phyloP scores from a whole-genome alignment of 2,797 vertebrate species.

The Bryconaethiops microstoma region DNA sequence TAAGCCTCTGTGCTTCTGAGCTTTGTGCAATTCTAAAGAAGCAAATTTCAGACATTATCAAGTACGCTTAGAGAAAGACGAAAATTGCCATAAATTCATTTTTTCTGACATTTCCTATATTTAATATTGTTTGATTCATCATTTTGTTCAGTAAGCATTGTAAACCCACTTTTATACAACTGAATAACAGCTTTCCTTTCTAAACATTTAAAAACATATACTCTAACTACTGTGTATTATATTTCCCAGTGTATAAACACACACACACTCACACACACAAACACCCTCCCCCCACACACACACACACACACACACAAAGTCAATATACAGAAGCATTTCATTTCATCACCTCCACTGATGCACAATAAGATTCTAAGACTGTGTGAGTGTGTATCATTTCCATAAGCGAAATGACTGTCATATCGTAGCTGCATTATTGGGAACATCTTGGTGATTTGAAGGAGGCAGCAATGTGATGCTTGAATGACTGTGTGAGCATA shows the following conservation, averaged over 20 bases:
- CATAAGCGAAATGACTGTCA: slow-evolving; percentile 18
- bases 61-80: too few relatives aligned
- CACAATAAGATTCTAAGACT: background rate
- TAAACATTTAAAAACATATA: background rate
- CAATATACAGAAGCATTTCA: slow-evolving; percentile 11
- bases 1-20: too few relatives aligned
- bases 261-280: too few relatives aligned
- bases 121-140: background rate
- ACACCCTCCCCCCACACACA: background rate
- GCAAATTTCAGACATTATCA: too few relatives aligned
- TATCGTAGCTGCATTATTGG: background rate
- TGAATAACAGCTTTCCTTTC: background rate
- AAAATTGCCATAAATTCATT: too few relatives aligned
- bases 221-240: background rate
- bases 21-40: too few relatives aligned
- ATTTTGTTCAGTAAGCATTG: background rate
- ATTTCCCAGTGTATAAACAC: background rate
- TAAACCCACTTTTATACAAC: background rate
- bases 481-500: background rate
- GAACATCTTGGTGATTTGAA: slow-evolving; percentile 9
- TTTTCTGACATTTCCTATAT: too few relatives aligned
- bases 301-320: background rate
- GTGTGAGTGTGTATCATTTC: slow-evolving; percentile 1
- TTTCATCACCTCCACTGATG: background rate
- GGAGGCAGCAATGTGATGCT: background rate